These are phyloP conservation scores for Atrichornis clamosus DNA, from an alignment of 2,113 vertebrate genomes.

Conservation along the genomic window DNA sequence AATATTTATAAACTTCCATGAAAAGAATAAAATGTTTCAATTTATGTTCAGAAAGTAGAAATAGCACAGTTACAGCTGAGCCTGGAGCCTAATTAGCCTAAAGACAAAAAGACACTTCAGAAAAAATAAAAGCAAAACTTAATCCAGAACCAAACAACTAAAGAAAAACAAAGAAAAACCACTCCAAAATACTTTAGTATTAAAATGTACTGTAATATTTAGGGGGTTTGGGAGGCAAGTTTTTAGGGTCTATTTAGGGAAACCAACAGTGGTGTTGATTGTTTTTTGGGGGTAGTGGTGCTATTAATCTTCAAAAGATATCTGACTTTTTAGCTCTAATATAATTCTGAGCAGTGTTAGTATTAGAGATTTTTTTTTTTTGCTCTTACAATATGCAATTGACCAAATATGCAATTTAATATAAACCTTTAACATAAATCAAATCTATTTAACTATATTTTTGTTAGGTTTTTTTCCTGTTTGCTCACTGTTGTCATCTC, in stretches of 20 bases:
- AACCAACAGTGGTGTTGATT: background rate
- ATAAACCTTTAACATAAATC: background rate
- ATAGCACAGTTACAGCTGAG: background rate
- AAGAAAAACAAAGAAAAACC: background rate
- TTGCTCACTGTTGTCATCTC: background rate
- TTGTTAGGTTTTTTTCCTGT: background rate
- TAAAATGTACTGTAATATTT: background rate
- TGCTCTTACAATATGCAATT: background rate
- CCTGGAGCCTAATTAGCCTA: background rate
- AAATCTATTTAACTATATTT: background rate
- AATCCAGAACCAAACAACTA: background rate
- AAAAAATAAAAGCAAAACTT: background rate
- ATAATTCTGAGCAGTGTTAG: background rate
- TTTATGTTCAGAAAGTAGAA: background rate
- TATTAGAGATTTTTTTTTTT: background rate
- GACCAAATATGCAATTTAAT: background rate
- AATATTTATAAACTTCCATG: background rate
- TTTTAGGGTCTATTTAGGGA: background rate
- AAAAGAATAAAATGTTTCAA: background rate
- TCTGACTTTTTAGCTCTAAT: background rate
- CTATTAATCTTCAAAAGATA: background rate
- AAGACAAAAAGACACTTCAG: background rate
- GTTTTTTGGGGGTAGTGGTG: accelerated
- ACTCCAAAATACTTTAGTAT: background rate
- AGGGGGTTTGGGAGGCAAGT: accelerated